These are phyloP conservation scores for Epizoanthus ramosus DNA, from an alignment of 92 coral and sea anemone species.

Conservation along the genomic window DNA sequence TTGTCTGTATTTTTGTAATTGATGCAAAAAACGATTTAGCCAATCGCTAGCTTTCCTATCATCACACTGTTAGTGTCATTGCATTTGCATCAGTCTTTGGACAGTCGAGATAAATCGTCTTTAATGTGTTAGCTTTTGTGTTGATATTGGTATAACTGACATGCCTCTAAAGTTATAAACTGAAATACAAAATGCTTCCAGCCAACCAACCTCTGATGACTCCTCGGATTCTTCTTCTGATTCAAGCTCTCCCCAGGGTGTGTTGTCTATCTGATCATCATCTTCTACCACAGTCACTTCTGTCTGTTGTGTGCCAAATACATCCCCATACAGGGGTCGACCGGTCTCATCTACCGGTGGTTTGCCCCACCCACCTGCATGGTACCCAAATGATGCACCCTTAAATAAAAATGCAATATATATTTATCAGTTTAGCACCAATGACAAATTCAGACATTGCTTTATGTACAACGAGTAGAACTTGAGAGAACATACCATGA, in stretches of 20 bases:
- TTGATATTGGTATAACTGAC: too few relatives aligned
- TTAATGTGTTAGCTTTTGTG: too few relatives aligned
- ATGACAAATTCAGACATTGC: not conserved
- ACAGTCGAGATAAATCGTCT: too few relatives aligned
- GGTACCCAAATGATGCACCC: constrained; percentile 99
- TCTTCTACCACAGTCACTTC: constrained; percentile 79
- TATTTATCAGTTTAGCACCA: not conserved
- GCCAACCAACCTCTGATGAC: constrained; percentile 80
- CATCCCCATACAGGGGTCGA: constrained; percentile 96
- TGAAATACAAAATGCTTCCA: not conserved
- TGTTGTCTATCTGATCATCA: constrained; percentile 85
- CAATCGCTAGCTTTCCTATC: too few relatives aligned
- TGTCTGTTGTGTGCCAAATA: constrained; percentile 82
- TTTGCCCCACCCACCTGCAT: constrained; percentile 99
- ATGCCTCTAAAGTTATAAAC: too few relatives aligned
- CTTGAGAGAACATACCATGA: not conserved
- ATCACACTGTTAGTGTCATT: too few relatives aligned
- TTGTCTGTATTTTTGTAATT: too few relatives aligned
- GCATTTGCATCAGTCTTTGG: too few relatives aligned
- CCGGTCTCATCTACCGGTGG: constrained; percentile 99
- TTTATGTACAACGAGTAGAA: not conserved
- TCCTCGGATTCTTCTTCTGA: constrained; percentile 94
- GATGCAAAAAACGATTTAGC: too few relatives aligned
- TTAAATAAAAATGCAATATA: not conserved
- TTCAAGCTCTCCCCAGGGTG: constrained; percentile 98